Base-by-base conservation (phyloP, 2,113 vertebrate species). In the Xiphorhynchus elegans region DNA sequence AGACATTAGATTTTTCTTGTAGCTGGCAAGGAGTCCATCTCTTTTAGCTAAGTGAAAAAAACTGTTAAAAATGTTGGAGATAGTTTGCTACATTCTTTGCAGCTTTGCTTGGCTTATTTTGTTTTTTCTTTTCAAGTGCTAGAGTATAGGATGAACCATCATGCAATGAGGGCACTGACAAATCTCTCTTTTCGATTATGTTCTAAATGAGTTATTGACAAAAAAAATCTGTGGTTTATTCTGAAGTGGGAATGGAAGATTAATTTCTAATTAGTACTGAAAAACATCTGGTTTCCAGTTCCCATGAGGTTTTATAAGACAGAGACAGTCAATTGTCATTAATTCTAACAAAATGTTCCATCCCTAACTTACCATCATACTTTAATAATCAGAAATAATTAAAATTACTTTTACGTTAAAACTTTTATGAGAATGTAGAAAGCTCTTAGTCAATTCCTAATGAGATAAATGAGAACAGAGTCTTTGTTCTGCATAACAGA, bases 371-470 rank as follows among this genome's bases (percentile, higher is more conserved):
- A 72, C 29, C 16, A 87, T 46, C 28, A 56, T 75, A 66, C 25
- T 85, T 49, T 84, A 68, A 95, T 82, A 91, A 84, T 94, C 53
- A 91, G 62, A 91, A 94, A 87, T 95, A 94, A 93, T 92, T 91
- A 72, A 94, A 91, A 89, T 66, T 87, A 42, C 33, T 93, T 95
- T 78, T 58, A 82, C 23, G 62, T 73, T 94, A 82, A 60, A 87
- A 72, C 21, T 62, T 84, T n/a, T 53, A 91, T 64, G 94, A 94
- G 93, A 77, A 78, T 23, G 46, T 68, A 75, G 84, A 89, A 96
- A 87, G 37, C 40, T 93, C n/a, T 82, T 94, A 94, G 74, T 91
- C 7, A 0, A 90, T 85, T 91, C 64, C 74, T 67, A 87, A 82
- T 62, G 49, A 95, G 76, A 92, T 85, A 92, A 84, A 95, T 84